These are phyloP conservation scores for Peribatodes rhomboidaria DNA, from an alignment of 2,888 invertebrate genomes.

Conservation along the genomic window DNA sequence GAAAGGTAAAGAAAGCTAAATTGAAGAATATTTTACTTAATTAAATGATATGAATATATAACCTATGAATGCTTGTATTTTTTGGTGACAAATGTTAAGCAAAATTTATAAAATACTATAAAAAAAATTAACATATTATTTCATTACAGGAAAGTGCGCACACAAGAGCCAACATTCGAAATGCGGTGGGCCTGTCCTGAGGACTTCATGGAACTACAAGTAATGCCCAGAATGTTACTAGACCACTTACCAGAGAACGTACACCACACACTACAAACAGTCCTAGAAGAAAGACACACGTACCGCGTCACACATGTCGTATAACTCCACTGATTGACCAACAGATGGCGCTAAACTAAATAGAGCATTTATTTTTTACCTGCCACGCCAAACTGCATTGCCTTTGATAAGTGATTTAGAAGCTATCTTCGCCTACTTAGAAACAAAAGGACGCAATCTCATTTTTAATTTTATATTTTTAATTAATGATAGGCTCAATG, in stretches of 20 bases:
- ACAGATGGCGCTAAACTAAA: conserved; percentile 31
- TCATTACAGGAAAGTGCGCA: conserved; percentile 86
- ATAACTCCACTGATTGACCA: conserved; percentile 45
- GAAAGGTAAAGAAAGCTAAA: conserved; percentile 73
- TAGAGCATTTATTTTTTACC: conserved; percentile 45
- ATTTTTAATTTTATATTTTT: conserved; percentile 36
- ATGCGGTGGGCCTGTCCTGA: conserved; percentile 94
- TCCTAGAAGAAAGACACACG: conserved; percentile 84
- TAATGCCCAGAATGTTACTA: conserved; percentile 94
- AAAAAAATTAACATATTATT: background rate
- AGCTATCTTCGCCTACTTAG: conserved; percentile 29
- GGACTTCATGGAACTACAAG: conserved; percentile 92
- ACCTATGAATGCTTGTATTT: no score
- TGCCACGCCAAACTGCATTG: conserved; percentile 29
- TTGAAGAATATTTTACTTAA: no score
- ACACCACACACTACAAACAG: conserved; percentile 89
- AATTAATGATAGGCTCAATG: conserved; percentile 5
- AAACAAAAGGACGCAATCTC: conserved; percentile 47
- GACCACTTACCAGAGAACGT: conserved; percentile 95
- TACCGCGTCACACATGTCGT: conserved; percentile 78
- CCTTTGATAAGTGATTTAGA: conserved; percentile 31
- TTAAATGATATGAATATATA: background rate
- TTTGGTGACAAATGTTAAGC: background rate
- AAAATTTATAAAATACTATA: no score
- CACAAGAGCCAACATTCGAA: conserved; percentile 89